Percentiles rank a stretch among this genome's conserved stretches.
These are phyloP conservation scores for Pagetopsis macropterus DNA, from an alignment of 2,797 vertebrate genomes.

Conservation along the genomic window DNA sequence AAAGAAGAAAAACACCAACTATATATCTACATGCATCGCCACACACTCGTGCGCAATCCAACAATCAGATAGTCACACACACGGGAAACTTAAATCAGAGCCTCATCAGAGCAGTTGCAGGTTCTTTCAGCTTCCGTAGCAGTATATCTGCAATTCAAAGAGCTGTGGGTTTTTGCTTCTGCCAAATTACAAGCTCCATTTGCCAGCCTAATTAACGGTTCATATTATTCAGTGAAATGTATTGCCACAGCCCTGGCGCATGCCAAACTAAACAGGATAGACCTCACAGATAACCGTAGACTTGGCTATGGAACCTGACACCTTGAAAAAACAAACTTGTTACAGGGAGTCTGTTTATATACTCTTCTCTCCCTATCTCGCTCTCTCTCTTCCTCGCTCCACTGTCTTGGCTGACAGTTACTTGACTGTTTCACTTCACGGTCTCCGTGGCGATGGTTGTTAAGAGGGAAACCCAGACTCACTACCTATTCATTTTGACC, in stretches of 20 bases:
- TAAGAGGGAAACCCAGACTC: conserved; percentile 67
- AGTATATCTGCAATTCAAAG: conserved; percentile 78
- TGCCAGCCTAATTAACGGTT: conserved; percentile 84
- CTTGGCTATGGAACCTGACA: conserved; percentile 76
- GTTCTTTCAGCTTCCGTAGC: conserved; percentile 64
- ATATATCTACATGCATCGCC: conserved; percentile 34
- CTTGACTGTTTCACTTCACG: conserved; percentile 79
- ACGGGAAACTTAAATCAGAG: conserved; percentile 46
- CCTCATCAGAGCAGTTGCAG: conserved; percentile 58
- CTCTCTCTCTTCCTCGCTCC: conserved; percentile 60
- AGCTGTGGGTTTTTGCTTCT: conserved; percentile 71
- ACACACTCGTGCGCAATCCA: conserved; percentile 19
- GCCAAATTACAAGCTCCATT: conserved; percentile 85
- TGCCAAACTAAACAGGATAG: conserved; percentile 81
- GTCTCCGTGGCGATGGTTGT: conserved; percentile 70
- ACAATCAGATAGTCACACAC: conserved; percentile 34
- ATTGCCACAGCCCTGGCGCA: conserved; percentile 67
- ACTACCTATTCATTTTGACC: conserved; percentile 65
- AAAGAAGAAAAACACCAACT: conserved; percentile 27
- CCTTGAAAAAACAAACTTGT: conserved; percentile 83
- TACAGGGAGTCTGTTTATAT: conserved; percentile 80
- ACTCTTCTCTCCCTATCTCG: conserved; percentile 37
- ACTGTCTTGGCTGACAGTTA: conserved; percentile 77
- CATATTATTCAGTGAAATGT: conserved; percentile 79
- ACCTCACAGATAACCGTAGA: conserved; percentile 80